Evolutionary conservation across 1,140 invertebrate genomes (phyloP).

Genomic region (Drosophila pachea): DNA sequence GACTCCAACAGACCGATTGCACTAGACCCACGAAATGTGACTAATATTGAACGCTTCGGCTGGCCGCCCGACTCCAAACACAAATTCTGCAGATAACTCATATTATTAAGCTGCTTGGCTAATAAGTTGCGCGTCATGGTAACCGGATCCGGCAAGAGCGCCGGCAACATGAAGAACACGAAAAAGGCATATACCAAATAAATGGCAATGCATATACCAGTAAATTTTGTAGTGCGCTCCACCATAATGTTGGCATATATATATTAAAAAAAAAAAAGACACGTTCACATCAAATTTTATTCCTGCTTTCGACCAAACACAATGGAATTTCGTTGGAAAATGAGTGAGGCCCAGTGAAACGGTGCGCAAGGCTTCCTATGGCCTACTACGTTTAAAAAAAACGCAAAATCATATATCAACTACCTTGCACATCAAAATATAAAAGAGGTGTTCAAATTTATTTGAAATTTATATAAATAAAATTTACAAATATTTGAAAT

Average conservation of each 20-base stretch:
- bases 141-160: slow-evolving; percentile 47
- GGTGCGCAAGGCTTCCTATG: too few species aligned
- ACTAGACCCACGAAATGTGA: slow-evolving; percentile 60
- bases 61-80: slow-evolving; percentile 42
- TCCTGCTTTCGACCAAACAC: background rate
- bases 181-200: slow-evolving; percentile 50
- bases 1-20: slow-evolving; percentile 44
- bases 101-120: background rate
- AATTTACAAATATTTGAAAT: slow-evolving; percentile 38
- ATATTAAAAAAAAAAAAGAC: background rate
- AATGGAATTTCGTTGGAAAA: slow-evolving; percentile 14
- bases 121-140: slow-evolving; percentile 33
- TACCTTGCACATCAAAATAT: too few species aligned
- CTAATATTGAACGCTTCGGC: slow-evolving; percentile 50
- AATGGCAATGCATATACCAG: slow-evolving; percentile 45
- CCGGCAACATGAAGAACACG: slow-evolving; percentile 51
- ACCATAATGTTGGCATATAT: slow-evolving; percentile 26
- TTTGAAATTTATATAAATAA: background rate
- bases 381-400: background rate
- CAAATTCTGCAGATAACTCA: too few species aligned
- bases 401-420: too few species aligned
- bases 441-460: too few species aligned
- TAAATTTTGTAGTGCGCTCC: slow-evolving; percentile 48
- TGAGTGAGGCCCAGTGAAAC: background rate
- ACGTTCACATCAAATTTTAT: background rate